These are phyloP conservation scores for Catalaphyllia jardinei DNA, from an alignment of 64 coral and sea anemone genomes.

Conservation along the genomic window DNA sequence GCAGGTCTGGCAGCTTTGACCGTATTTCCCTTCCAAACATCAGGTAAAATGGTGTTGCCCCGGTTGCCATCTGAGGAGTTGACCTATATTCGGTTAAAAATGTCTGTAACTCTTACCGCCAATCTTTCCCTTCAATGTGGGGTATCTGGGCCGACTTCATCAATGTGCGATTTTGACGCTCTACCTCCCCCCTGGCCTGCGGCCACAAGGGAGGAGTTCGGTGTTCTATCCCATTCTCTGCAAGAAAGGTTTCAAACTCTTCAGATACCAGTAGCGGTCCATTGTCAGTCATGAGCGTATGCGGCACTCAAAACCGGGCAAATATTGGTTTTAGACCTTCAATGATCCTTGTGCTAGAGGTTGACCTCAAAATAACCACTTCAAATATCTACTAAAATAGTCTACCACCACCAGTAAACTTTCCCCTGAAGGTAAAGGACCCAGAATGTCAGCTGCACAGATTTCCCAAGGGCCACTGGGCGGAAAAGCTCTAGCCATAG, in stretches of 20 bases:
- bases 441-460: background rate
- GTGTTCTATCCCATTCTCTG: no score
- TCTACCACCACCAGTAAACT: background rate
- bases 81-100: background rate
- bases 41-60: background rate
- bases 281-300: conserved; percentile 2
- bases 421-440: background rate
- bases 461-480: no score
- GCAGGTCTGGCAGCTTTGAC: no score
- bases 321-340: conserved; percentile 1
- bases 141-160: background rate
- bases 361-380: conserved; percentile 10
- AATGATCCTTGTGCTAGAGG: conserved; percentile 3
- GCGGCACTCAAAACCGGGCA: no score
- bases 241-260: no score
- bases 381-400: no score
- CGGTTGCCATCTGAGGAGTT: background rate
- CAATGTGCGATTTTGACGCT: no score
- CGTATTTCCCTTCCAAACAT: no score
- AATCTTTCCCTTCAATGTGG: conserved; percentile 23
- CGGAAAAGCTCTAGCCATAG: background rate
- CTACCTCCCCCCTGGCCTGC: no score
- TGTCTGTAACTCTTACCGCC: background rate
- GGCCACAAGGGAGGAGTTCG: no score
- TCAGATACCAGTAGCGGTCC: no score